Evolutionary conservation across 2,797 vertebrate genomes (phyloP), one percentile per base, ranked within the genome.

Genomic region (Girardinus metallicus): DNA sequence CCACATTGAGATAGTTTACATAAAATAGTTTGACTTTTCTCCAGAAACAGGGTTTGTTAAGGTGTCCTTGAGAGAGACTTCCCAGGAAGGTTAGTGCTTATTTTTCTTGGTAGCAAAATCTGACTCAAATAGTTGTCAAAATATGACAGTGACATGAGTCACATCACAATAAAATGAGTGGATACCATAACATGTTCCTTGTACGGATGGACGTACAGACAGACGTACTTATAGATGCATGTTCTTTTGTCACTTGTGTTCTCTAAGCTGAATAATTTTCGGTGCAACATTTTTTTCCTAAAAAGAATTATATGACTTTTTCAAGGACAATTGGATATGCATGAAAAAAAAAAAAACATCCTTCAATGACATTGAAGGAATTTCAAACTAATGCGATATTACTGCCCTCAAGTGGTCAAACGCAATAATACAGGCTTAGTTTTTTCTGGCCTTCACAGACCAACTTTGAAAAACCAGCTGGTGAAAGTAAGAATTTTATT

Each of bases 391-490:
- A 29, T 80, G 57, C 2, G 49, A 62, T 71, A 85, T 74, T 92
- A 77, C 85, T 93, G 83, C 87, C 21, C 84, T 83, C 92, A 53
- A 36, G 85, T 84, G 92, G 87, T 76, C 15, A 87, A 49, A 75
- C 26, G 12, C 12, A 29, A 47, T 36, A 85, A 1, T 88, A 71
- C 78, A 87, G 9, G 0, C 55, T 26, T 51, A 15, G 1, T 21
- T 31, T 26, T 0, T 7, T 29, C 11, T 9, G 15, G 2, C n/a
- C 11, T 36, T 44, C 16, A 46, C 26, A 16, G 26, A 13, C 68
- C 13, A 44, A 44, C n/a, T 29, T n/a, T 44, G 13, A 13, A 44
- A 44, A 43, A 70, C 21, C 26, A 23, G 23, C 1, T 68, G 36
- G 9, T 68, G 4, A 21, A 68, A 68, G 18, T 26, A 62, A 41